Evolutionary conservation across 2,113 vertebrate species (phyloP), one percentile per base, ranked within the genome.

Genomic region (Canis aureus): DNA sequence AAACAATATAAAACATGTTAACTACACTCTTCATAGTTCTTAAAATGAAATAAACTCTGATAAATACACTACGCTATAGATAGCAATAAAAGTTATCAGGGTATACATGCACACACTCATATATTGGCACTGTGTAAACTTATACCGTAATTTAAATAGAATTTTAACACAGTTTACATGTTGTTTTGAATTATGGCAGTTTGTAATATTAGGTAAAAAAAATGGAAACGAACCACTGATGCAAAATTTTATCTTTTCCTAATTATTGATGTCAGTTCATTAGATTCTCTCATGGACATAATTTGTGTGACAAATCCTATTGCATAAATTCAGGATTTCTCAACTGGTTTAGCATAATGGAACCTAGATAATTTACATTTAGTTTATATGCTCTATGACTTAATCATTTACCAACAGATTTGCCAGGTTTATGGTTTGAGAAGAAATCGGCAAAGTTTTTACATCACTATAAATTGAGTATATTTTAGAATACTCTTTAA

Each of bases 401-500:
- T 82, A 59, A 25, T 83, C 60, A 25, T 29, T 67, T 66, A 35
- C 9, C 38, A 81, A 64, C 4, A 85, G 3, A 4, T 22, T 91
- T 53, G 16, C 7, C 69, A 95, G 0, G 29, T 57, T 15, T 27
- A 49, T 27, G 0, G 6, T 49, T 80, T 83, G 19, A 60, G 20
- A 96, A 76, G 16, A 97, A 89, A 76, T 57, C 4, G 55, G n/a
- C 53, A 35, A 17, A 89, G n/a, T 71, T 78, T 78, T 64, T 79
- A 94, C 60, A 15, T 38, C 79, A 67, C 5, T 78, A 57, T 71
- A 76, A 78, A 86, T 59, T 43, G 57, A 4, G 1, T 17, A 11
- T 49, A 84, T 69, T 96, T 90, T 76, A 93, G 11, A 64, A n/a
- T 38, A 51, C 5, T n/a, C 2, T 69, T 91, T 29, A 57, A 8